Percentiles rank a stretch among this genome's conserved stretches.
Conservation (phyloP, 2,797 vertebrate species). For the Scolopax bukidnonensis region DNA sequence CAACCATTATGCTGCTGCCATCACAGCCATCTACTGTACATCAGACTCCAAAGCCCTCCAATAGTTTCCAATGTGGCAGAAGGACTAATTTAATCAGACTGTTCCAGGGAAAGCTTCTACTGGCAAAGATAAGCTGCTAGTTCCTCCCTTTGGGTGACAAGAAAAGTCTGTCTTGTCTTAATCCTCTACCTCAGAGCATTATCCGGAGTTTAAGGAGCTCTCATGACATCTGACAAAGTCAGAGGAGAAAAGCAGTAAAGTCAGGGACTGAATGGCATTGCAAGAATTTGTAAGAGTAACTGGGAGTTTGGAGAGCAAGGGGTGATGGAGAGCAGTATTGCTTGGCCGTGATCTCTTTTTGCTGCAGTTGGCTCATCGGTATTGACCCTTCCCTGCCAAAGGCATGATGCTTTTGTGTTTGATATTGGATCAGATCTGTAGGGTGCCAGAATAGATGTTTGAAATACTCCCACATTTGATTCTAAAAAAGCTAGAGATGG, state of each 20-base stretch:
- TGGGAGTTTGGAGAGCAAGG: not conserved
- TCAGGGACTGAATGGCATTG: not conserved
- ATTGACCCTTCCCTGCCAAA: rapidly evolving
- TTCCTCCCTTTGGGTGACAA: not conserved
- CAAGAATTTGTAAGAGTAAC: not conserved
- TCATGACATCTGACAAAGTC: not conserved
- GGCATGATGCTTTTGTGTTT: not conserved
- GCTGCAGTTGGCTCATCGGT: not conserved
- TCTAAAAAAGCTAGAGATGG: not conserved
- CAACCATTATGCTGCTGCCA: not conserved
- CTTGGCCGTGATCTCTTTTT: not conserved
- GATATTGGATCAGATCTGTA: not conserved
- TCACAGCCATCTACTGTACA: not conserved
- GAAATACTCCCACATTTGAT: not conserved
- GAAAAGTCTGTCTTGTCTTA: not conserved
- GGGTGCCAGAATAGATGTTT: not conserved
- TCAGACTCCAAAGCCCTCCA: not conserved
- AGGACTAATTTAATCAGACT: not conserved
- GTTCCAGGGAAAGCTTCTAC: not conserved
- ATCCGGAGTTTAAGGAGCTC: not conserved
- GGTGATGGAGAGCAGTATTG: not conserved
- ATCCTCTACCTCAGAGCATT: not conserved
- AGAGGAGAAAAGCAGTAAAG: not conserved
- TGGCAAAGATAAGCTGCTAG: not conserved
- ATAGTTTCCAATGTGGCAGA: not conserved